Base-by-base conservation (phyloP, 1,140 invertebrate genomes). In the Zaprionus taronus region DNA sequence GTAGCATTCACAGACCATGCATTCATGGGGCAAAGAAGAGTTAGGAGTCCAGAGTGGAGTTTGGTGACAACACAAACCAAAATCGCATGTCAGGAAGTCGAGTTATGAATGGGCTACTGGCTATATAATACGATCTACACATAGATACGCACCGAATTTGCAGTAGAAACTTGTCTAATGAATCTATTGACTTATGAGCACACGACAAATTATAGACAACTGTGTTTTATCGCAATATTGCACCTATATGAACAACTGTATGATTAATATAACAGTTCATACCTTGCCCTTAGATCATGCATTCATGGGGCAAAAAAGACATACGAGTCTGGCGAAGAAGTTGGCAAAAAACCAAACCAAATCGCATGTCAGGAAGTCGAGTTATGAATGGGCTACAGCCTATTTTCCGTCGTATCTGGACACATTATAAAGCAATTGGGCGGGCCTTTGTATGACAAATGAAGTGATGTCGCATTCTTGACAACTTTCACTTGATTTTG, bases 401-500 rank as follows among this genome's bases (percentile, higher is more conserved):
- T 7, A 15, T 44, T 56, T 56, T 56, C 22, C 22, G 24, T 44
- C 38, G 28, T 62, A 61, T 61, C 58, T 26, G 2, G 34, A 24
- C 47, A 49, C 12, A n/a, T 26, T 14, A 26, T 47, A 47, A 14
- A 63, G 26, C 61, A 47, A 63, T 63, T 47, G 41, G 12, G 5
- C 22, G 14, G 24, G 14, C 20, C 3, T 9, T 9, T 11, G 41
- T 24, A 28, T 66, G 55, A 56, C 38, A 66, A 72, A 67, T 53
- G 31, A 12, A 41, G n/a, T 34, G 20, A n/a, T 47, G 22, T 69
- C 31, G 34, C 14, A 9, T 70, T 69, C 15, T 41, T 0, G 53
- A 64, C 60, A 75, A 71, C 67, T 71, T 75, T 71, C 41, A 58
- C 61, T 71, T 31, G 55, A 47, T 47, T 47, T 47, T 47, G 1